Base-by-base conservation (phyloP, 2,113 vertebrate genomes). In the Phalacrocorax pelagicus region DNA sequence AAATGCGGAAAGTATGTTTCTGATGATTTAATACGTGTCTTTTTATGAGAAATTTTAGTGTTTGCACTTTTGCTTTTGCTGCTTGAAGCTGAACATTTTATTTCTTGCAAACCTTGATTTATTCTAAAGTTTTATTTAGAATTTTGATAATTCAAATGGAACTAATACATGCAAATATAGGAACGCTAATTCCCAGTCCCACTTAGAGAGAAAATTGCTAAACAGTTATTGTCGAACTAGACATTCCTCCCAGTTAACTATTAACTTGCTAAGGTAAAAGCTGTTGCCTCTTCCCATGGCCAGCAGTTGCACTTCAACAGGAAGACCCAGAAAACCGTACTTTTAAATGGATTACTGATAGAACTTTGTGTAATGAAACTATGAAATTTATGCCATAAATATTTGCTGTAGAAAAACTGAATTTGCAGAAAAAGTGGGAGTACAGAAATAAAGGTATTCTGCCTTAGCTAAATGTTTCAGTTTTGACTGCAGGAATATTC, bases 241-340 rank as follows among this genome's bases (percentile, higher is more conserved):
- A 92, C 71, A 88, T 90, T 71, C 63, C 81, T 86, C 75, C 30
- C 46, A 79, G 57, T 58, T 93, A 90, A 49, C 30, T 44, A 52
- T 65, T 96, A 75, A 87, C 52, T 95, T 72, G 32, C 49, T 29
- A 44, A 73, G n/a, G 70, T 75, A 79, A 86, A 94, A 92, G n/a
- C 61, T 77, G 27, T 75, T 36, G 21, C 30, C n/a, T 81, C 38
- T 71, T 95, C 80, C 78, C 38, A 89, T 26, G 30, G 14, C 40
- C 62, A 74, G 46, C 4, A 66, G 36, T 36, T 86, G 61, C 15
- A 79, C 49, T 96, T 86, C 61, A 90, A 65, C 22, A 49, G 59
- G 18, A 70, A 81, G 65, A 75, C 51, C 13, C 75, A 62, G 24
- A 80, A 72, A 81, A 52, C 47, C 26, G 3, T 61, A 47, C 29